phyloP scores from a whole-genome alignment of 2,113 vertebrate species.

The Cinclus mexicanus region DNA sequence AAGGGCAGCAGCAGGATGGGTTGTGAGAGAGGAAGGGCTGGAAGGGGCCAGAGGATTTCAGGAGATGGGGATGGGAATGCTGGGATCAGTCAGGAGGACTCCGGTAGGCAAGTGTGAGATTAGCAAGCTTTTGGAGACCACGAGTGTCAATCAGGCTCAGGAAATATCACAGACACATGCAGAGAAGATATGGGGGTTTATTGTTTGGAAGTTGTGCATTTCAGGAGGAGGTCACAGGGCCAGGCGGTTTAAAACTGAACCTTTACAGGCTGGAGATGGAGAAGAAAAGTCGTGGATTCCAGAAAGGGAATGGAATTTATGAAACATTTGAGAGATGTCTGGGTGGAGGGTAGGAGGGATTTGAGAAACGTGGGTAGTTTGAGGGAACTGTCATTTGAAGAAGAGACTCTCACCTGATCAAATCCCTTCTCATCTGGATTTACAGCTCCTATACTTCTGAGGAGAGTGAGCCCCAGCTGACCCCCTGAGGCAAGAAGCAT shows the following conservation, averaged over 20 bases:
- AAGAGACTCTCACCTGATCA: neutral
- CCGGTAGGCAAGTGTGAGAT: neutral
- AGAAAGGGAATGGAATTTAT: neutral
- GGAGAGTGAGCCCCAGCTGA: neutral
- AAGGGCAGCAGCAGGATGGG: neutral
- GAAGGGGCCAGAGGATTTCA: neutral
- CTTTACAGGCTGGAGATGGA: neutral
- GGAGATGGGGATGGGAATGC: neutral
- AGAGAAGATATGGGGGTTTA: neutral
- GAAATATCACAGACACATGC: neutral
- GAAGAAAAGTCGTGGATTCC: neutral
- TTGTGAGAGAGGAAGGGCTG: neutral
- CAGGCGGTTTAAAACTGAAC: neutral
- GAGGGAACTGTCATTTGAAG: neutral
- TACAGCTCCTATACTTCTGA: neutral
- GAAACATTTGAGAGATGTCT: neutral
- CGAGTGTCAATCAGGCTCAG: neutral
- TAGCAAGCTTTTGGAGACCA: neutral
- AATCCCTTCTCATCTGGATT: neutral
- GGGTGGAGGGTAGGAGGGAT: neutral
- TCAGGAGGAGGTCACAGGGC: neutral
- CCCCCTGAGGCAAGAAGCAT: fast-evolving
- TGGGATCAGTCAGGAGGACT: neutral
- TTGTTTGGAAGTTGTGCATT: neutral
- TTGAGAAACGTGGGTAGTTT: neutral